A percentile compares a stretch with the other conserved stretches of the same genome.
phyloP scores from a whole-genome alignment of 1,140 invertebrate species.

The Diorhabda elongata region DNA sequence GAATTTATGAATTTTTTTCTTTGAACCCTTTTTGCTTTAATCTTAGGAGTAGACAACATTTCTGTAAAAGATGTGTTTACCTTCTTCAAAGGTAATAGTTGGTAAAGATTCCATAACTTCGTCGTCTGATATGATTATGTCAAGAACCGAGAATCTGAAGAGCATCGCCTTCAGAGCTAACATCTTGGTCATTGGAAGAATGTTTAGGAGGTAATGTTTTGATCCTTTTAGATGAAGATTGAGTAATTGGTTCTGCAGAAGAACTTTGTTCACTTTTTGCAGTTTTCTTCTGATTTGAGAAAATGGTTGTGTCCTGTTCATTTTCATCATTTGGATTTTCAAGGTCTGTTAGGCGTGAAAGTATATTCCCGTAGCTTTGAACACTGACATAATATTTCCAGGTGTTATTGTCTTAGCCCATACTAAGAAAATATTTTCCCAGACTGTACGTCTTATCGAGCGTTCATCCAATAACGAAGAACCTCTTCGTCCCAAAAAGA shows the following conservation, averaged over 20 bases:
- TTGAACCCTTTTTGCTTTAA: too few species aligned
- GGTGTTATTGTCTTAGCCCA: not conserved
- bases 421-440: slow-evolving; percentile 8
- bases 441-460: slow-evolving; percentile 5
- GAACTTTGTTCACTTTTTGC: not conserved
- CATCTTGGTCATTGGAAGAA: not conserved
- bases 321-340: not conserved
- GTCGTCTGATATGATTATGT: not conserved
- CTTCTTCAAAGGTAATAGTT: not conserved
- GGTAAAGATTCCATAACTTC: not conserved
- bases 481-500: slow-evolving; percentile 20
- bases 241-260: not conserved
- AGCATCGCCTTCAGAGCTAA: not conserved
- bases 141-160: not conserved
- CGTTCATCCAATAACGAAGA: slow-evolving; percentile 6
- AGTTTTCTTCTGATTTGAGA: not conserved
- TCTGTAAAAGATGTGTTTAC: not conserved
- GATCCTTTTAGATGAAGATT: not conserved
- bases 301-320: not conserved
- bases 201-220: not conserved
- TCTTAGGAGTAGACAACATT: too few species aligned
- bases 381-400: not conserved
- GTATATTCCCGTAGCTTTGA: not conserved
- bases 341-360: not conserved
- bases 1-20: too few species aligned